phyloP scores from a whole-genome alignment of 2,888 invertebrate genomes.

The Eutolmus rufibarbis region DNA sequence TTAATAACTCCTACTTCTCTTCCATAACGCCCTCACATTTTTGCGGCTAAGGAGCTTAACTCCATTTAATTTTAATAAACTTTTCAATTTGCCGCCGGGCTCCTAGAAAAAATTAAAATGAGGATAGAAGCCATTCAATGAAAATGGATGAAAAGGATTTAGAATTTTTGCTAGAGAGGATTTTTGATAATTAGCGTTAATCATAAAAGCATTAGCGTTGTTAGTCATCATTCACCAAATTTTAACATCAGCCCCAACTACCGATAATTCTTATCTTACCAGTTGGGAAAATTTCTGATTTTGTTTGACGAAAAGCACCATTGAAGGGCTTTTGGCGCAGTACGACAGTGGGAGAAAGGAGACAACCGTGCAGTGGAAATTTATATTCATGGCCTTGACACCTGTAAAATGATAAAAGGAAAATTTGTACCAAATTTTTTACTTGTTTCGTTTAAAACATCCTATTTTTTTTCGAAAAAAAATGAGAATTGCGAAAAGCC shows the following conservation, averaged over 20 bases:
- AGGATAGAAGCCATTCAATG: neutral
- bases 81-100: neutral
- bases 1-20: neutral
- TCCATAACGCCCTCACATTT: neutral
- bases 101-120: neutral
- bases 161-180: neutral
- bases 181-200: neutral
- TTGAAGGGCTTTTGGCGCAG: constrained; percentile 61
- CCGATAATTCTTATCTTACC: constrained; percentile 23
- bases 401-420: constrained; percentile 53
- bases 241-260: neutral
- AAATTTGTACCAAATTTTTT: neutral
- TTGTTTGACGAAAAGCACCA: neutral
- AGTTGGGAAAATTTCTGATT: constrained; percentile 27
- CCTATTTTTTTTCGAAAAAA: neutral
- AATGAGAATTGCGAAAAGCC: too few relatives aligned
- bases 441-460: neutral
- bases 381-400: constrained; percentile 52
- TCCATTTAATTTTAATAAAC: neutral
- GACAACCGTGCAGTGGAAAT: constrained; percentile 55
- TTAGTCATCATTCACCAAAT: neutral
- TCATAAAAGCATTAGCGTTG: neutral
- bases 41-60: neutral
- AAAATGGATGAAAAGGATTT: neutral
- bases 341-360: constrained; percentile 59